Conservation (phyloP, 2,113 vertebrate species). For the Pampusana beccarii region DNA sequence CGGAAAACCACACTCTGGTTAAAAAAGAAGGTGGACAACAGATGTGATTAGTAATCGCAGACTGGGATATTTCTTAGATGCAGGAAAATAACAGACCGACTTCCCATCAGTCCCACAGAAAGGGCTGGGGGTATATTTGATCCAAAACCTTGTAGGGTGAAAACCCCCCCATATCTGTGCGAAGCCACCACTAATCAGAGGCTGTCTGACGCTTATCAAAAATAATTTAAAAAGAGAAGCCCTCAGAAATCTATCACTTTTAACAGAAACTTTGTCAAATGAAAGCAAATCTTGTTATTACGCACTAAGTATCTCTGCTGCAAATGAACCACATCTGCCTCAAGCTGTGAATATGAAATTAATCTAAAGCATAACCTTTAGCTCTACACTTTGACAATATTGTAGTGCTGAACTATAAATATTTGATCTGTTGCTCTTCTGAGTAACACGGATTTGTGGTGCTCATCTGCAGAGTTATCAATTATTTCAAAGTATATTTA, state of each 20-base stretch:
- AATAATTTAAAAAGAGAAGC: neutral
- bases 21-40: neutral
- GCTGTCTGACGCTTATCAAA: neutral
- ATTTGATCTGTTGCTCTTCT: neutral
- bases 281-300: neutral
- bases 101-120: neutral
- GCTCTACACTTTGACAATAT: neutral
- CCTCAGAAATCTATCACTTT: neutral
- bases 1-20: neutral
- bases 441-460: neutral
- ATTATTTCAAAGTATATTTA: neutral
- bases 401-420: conserved; percentile 5
- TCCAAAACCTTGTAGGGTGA: neutral
- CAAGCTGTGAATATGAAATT: conserved; percentile 31
- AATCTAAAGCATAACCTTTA: conserved; percentile 19
- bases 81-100: neutral
- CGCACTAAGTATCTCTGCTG: neutral
- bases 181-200: neutral
- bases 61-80: neutral
- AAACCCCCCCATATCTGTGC: neutral
- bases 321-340: neutral
- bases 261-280: neutral
- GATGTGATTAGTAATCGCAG: neutral
- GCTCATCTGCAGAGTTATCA: conserved; percentile 11
- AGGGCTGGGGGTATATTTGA: neutral